Percentiles rank a stretch among this genome's conserved stretches.
phyloP scores from a whole-genome alignment of 2,888 invertebrate species.

The Syritta pipiens region DNA sequence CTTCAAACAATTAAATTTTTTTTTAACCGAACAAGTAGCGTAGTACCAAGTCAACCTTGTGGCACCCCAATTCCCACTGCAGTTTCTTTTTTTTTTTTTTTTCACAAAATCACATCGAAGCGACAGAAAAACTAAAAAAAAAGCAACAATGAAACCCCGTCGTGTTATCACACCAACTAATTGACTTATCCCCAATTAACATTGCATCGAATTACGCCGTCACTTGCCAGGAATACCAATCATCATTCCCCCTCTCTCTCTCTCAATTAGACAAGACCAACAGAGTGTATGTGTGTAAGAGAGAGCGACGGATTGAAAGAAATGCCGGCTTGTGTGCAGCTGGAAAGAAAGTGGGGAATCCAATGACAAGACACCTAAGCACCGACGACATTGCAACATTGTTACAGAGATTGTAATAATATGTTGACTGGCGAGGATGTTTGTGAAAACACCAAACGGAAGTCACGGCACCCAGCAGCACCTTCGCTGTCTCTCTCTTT shows the following conservation, averaged over 20 bases:
- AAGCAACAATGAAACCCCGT: constrained; percentile 10
- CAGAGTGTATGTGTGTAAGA: too few relatives aligned
- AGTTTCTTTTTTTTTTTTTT: too few relatives aligned
- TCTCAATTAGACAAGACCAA: too few relatives aligned
- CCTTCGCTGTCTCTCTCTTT: neutral
- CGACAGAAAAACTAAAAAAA: constrained; percentile 6
- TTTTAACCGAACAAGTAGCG: too few relatives aligned
- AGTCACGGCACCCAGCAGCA: constrained; percentile 48
- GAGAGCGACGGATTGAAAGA: neutral
- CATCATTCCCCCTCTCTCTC: constrained; percentile 31
- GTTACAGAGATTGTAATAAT: constrained; percentile 54
- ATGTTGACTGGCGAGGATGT: constrained; percentile 54
- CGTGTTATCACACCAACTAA: constrained; percentile 64
- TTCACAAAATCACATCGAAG: neutral
- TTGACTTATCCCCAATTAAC: constrained; percentile 69
- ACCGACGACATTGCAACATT: constrained; percentile 38
- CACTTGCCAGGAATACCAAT: constrained; percentile 63
- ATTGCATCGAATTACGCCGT: constrained; percentile 63
- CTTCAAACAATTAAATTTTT: too few relatives aligned
- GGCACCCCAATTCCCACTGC: neutral
- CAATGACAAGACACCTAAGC: neutral
- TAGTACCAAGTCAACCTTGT: neutral
- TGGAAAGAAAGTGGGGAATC: neutral
- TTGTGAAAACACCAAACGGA: constrained; percentile 65
- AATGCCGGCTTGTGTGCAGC: too few relatives aligned